Percentiles rank a stretch among this genome's conserved stretches.
phyloP scores from a whole-genome alignment of 2,888 invertebrate genomes.

The Linnaemya vulpina region DNA sequence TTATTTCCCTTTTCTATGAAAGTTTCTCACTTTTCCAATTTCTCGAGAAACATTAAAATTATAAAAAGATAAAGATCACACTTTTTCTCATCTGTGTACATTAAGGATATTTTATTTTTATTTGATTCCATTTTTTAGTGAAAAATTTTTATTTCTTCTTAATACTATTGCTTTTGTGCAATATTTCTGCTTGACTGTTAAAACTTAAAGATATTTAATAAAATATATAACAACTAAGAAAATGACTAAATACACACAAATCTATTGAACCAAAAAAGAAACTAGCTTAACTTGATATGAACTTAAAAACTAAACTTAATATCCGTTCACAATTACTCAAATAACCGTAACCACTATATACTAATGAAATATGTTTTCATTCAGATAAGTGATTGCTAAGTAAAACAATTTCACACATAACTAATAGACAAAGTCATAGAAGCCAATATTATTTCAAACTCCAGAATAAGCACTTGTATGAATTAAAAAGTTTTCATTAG shows the following conservation, averaged over 20 bases:
- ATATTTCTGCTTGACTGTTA: background rate
- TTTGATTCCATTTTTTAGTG: background rate
- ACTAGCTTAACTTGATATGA: background rate
- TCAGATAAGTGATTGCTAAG: too few species aligned
- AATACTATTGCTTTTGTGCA: background rate
- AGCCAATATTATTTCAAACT: too few species aligned
- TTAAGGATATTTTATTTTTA: constrained; percentile 2
- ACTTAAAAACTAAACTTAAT: background rate
- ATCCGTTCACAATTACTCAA: too few species aligned
- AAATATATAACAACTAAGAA: background rate
- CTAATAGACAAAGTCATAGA: too few species aligned
- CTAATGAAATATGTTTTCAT: too few species aligned
- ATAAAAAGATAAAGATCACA: background rate
- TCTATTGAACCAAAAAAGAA: background rate
- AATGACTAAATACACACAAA: constrained; percentile 1
- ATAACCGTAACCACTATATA: too few species aligned
- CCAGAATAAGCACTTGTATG: too few species aligned
- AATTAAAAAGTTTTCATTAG: too few species aligned
- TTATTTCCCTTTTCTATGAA: too few species aligned
- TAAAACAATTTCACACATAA: too few species aligned
- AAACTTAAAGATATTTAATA: background rate
- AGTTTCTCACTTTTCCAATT: too few species aligned
- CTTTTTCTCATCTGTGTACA: background rate
- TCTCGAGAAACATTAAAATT: too few species aligned
- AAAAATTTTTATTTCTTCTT: background rate